Base-by-base conservation (phyloP, 2,888 invertebrate genomes). In the Eupithecia inturbata region DNA sequence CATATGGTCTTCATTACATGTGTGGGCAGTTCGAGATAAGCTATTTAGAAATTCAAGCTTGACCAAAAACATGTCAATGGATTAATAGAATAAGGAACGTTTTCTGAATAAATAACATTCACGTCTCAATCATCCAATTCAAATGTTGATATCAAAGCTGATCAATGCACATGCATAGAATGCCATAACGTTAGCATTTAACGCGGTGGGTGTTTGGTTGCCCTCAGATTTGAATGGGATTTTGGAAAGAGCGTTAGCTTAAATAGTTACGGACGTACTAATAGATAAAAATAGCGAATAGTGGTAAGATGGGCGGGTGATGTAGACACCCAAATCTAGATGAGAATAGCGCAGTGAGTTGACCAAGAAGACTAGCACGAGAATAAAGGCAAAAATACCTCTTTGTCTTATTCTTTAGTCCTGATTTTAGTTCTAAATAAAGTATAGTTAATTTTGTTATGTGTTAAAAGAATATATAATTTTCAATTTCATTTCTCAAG, bases 111-210 rank as follows among this genome's bases (percentile, higher is more conserved):
- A 69, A 71, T 71, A 68, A 71, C 71, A 66, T 68, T 71, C 28
- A 68, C 45, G 71, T 71, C 74, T 71, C 71, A 74, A 74, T 74
- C 74, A 68, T 68, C 62, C 60, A 41, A 68, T 74, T 74, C 68
- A 74, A 68, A 74, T 71, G 74, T 71, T 71, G 74, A 74, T 74
- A 71, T 68, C 33, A 41, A 69, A 62, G 71, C 68, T 66, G 66
- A 71, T 74, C 68, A 22, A 70, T 67, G 66, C 63, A 53, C 57
- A 26, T 60, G 63, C 53, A 31, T 33, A 64, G 71, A 68, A 45
- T 74, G 63, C 68, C 41, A 69, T 64, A 36, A 39, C 36, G 68
- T 57, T 33, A 36, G n/a, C 62, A n/a, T 28, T 62, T n/a, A 26
- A 66, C 66, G 33, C 22, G n/a, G 64, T 64, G 66, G 66, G 66